Conservation (phyloP, 2,797 vertebrate species). For the Antennarius maculatus region DNA sequence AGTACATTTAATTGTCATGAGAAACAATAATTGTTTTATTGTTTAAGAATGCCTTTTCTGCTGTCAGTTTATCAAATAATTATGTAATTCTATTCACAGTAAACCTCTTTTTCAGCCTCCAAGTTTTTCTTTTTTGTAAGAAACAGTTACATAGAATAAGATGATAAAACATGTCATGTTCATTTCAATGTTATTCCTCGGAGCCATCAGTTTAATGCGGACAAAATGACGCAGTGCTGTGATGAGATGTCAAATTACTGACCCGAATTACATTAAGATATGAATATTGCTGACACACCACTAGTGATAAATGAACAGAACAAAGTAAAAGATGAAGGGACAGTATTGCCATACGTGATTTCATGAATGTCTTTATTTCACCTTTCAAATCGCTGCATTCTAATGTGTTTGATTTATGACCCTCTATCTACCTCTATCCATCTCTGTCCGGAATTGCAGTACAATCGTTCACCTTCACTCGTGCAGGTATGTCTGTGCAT, state of each 20-base stretch:
- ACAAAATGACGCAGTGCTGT: slow-evolving; percentile 24
- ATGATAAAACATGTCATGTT: slow-evolving; percentile 40
- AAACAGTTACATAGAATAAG: slow-evolving; percentile 2
- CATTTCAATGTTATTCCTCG: slow-evolving; percentile 29
- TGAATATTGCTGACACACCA: slow-evolving; percentile 13
- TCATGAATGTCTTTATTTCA: not conserved
- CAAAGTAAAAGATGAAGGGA: slow-evolving; percentile 20
- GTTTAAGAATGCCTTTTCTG: not conserved
- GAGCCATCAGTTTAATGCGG: slow-evolving; percentile 28
- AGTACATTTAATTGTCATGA: not conserved
- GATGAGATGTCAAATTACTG: slow-evolving; percentile 5
- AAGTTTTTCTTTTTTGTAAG: slow-evolving; percentile 9
- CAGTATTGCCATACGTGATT: not conserved
- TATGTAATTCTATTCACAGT: not conserved
- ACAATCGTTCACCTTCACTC: slow-evolving; percentile 88
- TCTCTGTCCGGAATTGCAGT: slow-evolving; percentile 80
- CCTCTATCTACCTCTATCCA: not conserved
- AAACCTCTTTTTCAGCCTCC: not conserved
- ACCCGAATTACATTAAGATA: slow-evolving; percentile 23
- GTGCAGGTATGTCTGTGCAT: slow-evolving; percentile 79
- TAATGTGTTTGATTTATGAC: not conserved
- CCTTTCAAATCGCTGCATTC: not conserved
- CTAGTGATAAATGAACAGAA: slow-evolving; percentile 31
- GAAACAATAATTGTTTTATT: not conserved
- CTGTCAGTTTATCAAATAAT: not conserved